A percentile compares a stretch with the other conserved stretches of the same genome.
Evolutionary conservation across 1,140 invertebrate species (phyloP).

Genomic region (Olivierus martensii): DNA sequence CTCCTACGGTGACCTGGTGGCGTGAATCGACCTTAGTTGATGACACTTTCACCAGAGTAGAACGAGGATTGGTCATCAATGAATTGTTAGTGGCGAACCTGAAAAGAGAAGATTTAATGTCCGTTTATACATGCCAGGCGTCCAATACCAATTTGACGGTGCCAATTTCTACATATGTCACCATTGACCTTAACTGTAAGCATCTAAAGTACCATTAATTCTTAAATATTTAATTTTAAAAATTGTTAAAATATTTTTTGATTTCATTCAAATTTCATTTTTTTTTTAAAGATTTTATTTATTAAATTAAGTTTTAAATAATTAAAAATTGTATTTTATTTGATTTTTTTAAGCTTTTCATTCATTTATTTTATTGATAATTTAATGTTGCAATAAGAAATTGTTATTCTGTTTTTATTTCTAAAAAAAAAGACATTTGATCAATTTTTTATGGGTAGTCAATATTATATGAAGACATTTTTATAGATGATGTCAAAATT

Average conservation of each 20-base stretch:
- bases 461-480: too few relatives aligned
- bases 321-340: too few relatives aligned
- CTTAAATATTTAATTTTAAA: neutral
- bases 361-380: too few relatives aligned
- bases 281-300: too few relatives aligned
- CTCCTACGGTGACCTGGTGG: conserved; percentile 64
- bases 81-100: conserved; percentile 56
- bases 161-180: conserved; percentile 21
- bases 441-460: too few relatives aligned
- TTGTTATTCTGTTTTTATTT: too few relatives aligned
- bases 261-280: too few relatives aligned
- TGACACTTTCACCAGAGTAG: conserved; percentile 40
- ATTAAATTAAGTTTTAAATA: too few relatives aligned
- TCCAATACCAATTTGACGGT: conserved; percentile 24
- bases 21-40: conserved; percentile 64
- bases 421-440: too few relatives aligned
- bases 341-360: too few relatives aligned
- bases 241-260: neutral
- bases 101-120: conserved; percentile 57
- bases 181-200: conserved; percentile 27
- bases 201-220: conserved; percentile 7
- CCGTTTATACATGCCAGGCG: conserved; percentile 55
- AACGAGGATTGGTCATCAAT: conserved; percentile 35
- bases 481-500: too few relatives aligned
- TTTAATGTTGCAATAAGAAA: too few relatives aligned